phyloP scores from a whole-genome alignment of 2,113 vertebrate species.

The Elanus axillaris region DNA sequence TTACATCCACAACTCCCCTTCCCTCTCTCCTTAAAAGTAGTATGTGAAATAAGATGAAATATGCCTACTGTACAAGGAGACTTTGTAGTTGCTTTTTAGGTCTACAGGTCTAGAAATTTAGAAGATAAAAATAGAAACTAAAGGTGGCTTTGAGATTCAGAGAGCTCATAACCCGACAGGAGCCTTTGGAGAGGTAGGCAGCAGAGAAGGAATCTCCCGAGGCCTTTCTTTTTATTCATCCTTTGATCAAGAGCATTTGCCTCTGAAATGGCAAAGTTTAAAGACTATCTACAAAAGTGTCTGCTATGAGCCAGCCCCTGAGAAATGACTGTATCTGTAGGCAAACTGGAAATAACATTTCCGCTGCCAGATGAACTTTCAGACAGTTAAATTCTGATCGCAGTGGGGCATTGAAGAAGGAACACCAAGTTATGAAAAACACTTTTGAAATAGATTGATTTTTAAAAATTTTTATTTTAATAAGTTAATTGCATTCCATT shows the following conservation, averaged over 20 bases:
- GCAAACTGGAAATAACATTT: constrained; percentile 52
- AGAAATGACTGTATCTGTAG: constrained; percentile 7
- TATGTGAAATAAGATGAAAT: neutral
- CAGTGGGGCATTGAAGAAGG: constrained; percentile 6
- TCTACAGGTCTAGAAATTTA: neutral
- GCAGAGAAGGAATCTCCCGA: neutral
- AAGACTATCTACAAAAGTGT: neutral
- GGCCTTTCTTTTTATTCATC: neutral
- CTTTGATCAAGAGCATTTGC: constrained; percentile 15
- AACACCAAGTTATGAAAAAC: constrained; percentile 1
- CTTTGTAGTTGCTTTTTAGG: neutral
- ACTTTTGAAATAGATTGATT: neutral
- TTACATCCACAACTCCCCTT: neutral
- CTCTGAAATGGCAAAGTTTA: constrained; percentile 54
- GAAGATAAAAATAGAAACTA: neutral
- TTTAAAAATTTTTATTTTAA: no score
- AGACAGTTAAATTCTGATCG: neutral
- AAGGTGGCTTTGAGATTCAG: neutral
- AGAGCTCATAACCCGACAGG: neutral
- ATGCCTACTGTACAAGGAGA: neutral
- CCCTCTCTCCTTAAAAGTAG: neutral
- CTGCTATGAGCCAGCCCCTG: neutral
- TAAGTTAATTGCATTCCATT: neutral
- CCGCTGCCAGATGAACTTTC: constrained; percentile 33
- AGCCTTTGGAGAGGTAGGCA: neutral